phyloP scores from a whole-genome alignment of 2,888 invertebrate species.

The Norana najaformis region DNA sequence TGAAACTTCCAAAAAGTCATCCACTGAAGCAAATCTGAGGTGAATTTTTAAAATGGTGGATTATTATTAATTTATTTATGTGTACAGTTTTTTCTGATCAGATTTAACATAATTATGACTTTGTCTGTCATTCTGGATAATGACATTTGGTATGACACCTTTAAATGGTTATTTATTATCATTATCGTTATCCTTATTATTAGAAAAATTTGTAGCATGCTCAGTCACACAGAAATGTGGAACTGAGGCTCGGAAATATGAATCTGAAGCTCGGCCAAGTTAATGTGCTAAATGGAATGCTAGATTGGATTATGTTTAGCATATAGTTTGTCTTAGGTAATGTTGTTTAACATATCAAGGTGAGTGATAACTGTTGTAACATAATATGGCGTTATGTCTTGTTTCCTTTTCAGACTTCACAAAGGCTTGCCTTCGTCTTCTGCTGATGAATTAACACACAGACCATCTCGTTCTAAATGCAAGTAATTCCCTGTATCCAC shows the following conservation, averaged over 20 bases:
- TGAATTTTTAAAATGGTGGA: neutral
- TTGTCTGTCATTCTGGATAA: neutral
- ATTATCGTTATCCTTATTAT: too few species aligned
- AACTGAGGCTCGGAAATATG: too few species aligned
- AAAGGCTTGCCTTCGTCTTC: conserved; percentile 18
- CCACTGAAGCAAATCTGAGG: neutral
- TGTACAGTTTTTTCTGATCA: neutral
- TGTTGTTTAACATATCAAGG: too few species aligned
- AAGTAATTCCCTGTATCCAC: neutral
- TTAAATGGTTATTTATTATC: neutral
- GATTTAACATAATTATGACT: neutral
- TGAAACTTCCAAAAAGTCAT: neutral
- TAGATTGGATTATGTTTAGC: too few species aligned
- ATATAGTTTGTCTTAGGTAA: too few species aligned
- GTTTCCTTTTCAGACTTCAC: conserved; percentile 15
- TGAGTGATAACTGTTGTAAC: neutral
- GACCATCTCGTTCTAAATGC: neutral
- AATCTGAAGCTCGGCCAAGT: too few species aligned
- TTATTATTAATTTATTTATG: neutral
- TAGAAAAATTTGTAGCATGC: too few species aligned
- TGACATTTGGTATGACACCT: neutral
- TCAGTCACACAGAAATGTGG: too few species aligned
- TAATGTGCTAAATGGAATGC: too few species aligned
- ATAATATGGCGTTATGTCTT: neutral
- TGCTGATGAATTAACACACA: neutral